Evolutionary conservation across 2,888 invertebrate species (phyloP).

Genomic region (Lissonota sp.): DNA sequence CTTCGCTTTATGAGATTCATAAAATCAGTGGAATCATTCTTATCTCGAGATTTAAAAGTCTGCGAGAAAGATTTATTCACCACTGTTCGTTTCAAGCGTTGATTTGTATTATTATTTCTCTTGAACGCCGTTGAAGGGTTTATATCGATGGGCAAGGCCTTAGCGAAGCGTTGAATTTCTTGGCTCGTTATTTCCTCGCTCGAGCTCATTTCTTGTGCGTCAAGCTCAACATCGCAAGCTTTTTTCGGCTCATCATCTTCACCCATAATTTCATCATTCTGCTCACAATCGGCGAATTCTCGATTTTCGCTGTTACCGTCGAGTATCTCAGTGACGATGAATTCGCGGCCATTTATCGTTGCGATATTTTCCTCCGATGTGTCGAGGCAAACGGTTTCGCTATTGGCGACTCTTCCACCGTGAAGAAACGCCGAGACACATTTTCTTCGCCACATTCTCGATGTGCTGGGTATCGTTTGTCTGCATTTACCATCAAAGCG

Average conservation of each 20-base stretch:
- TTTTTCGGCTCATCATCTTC: neutral
- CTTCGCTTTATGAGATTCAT: slow-evolving; percentile 67
- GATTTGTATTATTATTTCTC: neutral
- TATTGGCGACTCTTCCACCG: slow-evolving; percentile 79
- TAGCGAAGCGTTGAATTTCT: neutral
- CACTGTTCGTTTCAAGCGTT: slow-evolving; percentile 8
- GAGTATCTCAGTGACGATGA: slow-evolving; percentile 70
- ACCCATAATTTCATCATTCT: neutral
- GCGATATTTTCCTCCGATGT: slow-evolving; percentile 75
- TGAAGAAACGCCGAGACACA: slow-evolving; percentile 75
- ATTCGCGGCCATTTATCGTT: slow-evolving; percentile 72
- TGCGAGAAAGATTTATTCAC: neutral
- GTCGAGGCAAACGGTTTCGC: slow-evolving; percentile 74
- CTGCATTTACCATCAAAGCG: slow-evolving; percentile 77
- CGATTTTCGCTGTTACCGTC: slow-evolving; percentile 40
- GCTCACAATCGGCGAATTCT: neutral
- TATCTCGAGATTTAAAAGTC: neutral
- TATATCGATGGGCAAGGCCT: neutral
- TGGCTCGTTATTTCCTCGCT: slow-evolving; percentile 24
- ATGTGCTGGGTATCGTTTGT: slow-evolving; percentile 75
- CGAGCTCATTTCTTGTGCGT: neutral
- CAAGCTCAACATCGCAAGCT: neutral
- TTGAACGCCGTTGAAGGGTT: neutral
- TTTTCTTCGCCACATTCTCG: slow-evolving; percentile 81
- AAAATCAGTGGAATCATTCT: slow-evolving; percentile 55